Evolutionary conservation across 2,113 vertebrate species (phyloP).

Genomic region (Acanthochromis polyacanthus): DNA sequence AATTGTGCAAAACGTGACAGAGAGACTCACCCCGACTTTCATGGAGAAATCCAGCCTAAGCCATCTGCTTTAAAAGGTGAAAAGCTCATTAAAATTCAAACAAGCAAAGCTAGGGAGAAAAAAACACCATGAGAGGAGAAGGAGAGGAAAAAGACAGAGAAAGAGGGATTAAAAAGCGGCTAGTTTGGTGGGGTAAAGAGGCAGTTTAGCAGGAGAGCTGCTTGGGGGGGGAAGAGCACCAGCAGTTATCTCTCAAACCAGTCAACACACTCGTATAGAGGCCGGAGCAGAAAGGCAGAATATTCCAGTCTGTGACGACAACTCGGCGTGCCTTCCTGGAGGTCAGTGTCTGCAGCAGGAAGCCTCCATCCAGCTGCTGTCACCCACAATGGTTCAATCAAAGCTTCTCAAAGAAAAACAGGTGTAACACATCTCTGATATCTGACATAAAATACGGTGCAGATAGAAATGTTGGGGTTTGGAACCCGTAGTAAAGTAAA

Average conservation of each 20-base stretch:
- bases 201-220: conserved; percentile 69
- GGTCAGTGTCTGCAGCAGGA: conserved; percentile 16
- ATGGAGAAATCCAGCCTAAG: conserved; percentile 79
- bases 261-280: conserved; percentile 54
- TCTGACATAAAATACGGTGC: neutral
- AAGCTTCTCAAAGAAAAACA: neutral
- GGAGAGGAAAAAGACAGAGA: conserved; percentile 38
- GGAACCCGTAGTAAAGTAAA: neutral
- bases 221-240: conserved; percentile 62
- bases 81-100: conserved; percentile 86
- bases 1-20: conserved; percentile 81
- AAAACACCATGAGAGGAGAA: conserved; percentile 38
- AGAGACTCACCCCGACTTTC: conserved; percentile 77
- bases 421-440: neutral
- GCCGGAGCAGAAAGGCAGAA: conserved; percentile 41
- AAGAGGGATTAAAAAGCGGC: conserved; percentile 73
- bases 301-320: neutral
- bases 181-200: conserved; percentile 71
- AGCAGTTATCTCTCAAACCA: conserved; percentile 75
- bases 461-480: neutral
- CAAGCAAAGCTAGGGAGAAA: conserved; percentile 55
- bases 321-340: neutral
- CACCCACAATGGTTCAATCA: neutral
- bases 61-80: conserved; percentile 85
- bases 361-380: too few species aligned